These are phyloP conservation scores for Hemiscyllium ocellatum DNA, from an alignment of 2,113 vertebrate genomes.

Conservation along the genomic window DNA sequence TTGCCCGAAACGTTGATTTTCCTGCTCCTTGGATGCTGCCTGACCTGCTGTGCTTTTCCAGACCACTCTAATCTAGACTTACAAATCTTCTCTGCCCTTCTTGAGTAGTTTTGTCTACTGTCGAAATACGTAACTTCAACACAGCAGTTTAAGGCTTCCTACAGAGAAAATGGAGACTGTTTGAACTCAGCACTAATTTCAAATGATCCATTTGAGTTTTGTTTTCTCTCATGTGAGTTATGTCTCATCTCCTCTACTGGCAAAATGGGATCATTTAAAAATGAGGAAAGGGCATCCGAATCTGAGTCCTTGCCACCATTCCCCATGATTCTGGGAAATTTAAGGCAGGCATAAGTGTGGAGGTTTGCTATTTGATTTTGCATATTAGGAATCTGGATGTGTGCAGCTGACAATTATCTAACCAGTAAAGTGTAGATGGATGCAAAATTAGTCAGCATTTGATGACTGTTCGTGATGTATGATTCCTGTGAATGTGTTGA, in stretches of 20 bases:
- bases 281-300: neutral
- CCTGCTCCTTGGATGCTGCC: too few relatives aligned
- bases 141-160: neutral
- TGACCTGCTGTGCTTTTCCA: too few relatives aligned
- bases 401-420: neutral
- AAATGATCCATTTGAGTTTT: neutral
- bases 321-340: neutral
- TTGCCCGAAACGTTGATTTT: too few relatives aligned
- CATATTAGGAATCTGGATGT: neutral
- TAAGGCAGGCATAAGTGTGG: neutral
- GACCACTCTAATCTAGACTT: too few relatives aligned
- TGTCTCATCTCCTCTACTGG: neutral
- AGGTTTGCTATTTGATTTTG: neutral
- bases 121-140: neutral
- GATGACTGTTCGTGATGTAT: neutral
- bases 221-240: neutral
- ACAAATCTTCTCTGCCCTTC: too few relatives aligned
- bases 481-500: neutral
- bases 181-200: neutral
- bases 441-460: neutral
- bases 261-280: neutral
- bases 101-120: too few relatives aligned
- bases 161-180: neutral
- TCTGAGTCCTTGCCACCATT: neutral
- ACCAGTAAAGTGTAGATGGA: neutral